A percentile compares a stretch with the other conserved stretches of the same genome.
phyloP scores from a whole-genome alignment of 2,113 vertebrate species.

The Orcinus orca region DNA sequence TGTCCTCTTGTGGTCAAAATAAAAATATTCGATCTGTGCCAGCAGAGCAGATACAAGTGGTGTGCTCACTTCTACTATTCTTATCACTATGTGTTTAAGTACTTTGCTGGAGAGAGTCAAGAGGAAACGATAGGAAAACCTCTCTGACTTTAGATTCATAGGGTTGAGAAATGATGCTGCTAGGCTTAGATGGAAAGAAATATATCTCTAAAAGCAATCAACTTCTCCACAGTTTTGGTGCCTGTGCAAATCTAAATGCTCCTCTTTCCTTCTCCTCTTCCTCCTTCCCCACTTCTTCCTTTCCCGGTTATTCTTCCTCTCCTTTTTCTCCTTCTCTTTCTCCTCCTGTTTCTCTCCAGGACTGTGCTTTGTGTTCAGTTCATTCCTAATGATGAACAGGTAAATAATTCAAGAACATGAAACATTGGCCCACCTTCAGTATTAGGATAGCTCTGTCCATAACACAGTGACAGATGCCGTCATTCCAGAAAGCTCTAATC shows the following conservation, averaged over 20 bases:
- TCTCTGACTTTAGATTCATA: not conserved
- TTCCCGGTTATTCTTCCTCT: not conserved
- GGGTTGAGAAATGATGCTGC: not conserved
- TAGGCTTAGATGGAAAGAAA: not conserved
- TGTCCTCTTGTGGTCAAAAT: conserved; percentile 46
- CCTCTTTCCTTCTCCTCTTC: not conserved
- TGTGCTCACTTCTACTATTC: not conserved
- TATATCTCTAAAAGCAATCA: not conserved
- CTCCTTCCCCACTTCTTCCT: not conserved
- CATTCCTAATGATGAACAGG: not conserved
- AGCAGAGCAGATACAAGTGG: not conserved
- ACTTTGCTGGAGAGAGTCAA: not conserved
- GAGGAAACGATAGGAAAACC: not conserved
- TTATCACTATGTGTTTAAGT: not conserved
- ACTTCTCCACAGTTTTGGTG: not conserved
- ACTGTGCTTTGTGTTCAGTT: not conserved
- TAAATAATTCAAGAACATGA: not conserved
- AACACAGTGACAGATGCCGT: not conserved
- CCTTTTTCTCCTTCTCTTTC: not conserved
- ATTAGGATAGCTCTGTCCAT: not conserved
- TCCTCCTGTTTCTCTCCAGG: not conserved
- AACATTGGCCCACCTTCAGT: not conserved
- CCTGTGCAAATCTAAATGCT: not conserved
- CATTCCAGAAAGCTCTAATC: not conserved
- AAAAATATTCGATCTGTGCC: not conserved